phyloP scores from a whole-genome alignment of 92 coral and sea anemone species.

The Parazoanthus atlanticus region DNA sequence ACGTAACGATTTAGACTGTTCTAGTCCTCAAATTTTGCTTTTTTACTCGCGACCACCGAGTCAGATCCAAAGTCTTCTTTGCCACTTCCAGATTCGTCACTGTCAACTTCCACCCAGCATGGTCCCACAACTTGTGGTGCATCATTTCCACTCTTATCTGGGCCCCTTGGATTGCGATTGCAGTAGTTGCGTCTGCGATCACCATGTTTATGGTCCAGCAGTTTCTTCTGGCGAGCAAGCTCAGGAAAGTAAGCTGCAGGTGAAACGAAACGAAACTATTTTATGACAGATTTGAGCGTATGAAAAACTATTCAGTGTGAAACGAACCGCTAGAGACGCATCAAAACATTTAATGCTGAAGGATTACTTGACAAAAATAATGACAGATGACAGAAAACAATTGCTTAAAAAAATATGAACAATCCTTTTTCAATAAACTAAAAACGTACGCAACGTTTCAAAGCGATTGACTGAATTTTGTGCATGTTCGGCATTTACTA shows the following conservation, averaged over 20 bases:
- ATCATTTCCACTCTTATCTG: neutral
- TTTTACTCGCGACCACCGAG: neutral
- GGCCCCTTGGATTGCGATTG: constrained; percentile 60
- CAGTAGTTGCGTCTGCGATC: constrained; percentile 65
- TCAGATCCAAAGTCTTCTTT: neutral
- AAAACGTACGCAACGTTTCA: too few species aligned
- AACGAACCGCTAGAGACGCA: neutral
- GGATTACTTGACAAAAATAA: neutral
- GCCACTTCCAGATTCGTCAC: neutral
- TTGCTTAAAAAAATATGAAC: neutral
- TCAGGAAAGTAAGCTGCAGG: constrained; percentile 90
- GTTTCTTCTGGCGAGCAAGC: constrained; percentile 88
- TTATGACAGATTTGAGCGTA: too few species aligned
- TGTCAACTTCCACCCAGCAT: constrained; percentile 22
- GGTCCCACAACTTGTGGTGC: constrained; percentile 2
- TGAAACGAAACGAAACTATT: neutral
- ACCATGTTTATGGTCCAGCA: constrained; percentile 80
- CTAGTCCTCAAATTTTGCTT: neutral
- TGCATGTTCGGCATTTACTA: too few species aligned
- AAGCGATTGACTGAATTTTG: too few species aligned
- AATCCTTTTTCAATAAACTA: too few species aligned
- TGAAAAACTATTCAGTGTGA: too few species aligned
- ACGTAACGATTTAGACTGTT: neutral
- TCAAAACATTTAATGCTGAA: neutral
- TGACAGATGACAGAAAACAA: neutral